These are phyloP conservation scores for Mionectes olivaceus DNA, from an alignment of 2,797 vertebrate species.

Conservation along the genomic window DNA sequence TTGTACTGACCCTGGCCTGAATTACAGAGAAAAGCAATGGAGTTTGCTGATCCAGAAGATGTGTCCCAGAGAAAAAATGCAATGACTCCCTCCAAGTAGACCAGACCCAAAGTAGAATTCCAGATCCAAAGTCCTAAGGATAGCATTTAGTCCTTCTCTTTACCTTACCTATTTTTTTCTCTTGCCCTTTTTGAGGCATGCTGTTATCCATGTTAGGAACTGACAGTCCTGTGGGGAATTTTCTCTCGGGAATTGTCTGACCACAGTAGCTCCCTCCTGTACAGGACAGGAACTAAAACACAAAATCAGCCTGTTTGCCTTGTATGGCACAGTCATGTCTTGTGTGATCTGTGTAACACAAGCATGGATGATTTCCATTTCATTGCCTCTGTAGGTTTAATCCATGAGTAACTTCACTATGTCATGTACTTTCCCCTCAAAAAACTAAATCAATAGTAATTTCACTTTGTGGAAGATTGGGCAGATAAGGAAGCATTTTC, in stretches of 20 bases:
- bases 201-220: not conserved
- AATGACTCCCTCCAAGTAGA: not conserved
- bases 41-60: not conserved
- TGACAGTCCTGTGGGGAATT: not conserved
- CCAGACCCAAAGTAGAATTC: not conserved
- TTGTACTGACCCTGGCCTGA: not conserved
- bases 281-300: not conserved
- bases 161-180: not conserved
- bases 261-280: not conserved
- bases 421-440: not conserved
- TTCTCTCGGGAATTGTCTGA: not conserved
- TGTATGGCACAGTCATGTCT: fast-evolving
- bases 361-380: not conserved
- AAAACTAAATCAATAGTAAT: not conserved
- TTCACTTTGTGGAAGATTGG: not conserved
- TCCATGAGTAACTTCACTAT: not conserved
- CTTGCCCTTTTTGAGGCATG: not conserved
- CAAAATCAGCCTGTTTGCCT: not conserved
- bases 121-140: not conserved
- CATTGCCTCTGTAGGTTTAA: not conserved
- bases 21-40: fast-evolving
- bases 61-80: not conserved
- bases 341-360: not conserved
- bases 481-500: not conserved
- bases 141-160: not conserved